Base-by-base conservation (phyloP, 2,797 vertebrate genomes). In the Scarus forsteni region DNA sequence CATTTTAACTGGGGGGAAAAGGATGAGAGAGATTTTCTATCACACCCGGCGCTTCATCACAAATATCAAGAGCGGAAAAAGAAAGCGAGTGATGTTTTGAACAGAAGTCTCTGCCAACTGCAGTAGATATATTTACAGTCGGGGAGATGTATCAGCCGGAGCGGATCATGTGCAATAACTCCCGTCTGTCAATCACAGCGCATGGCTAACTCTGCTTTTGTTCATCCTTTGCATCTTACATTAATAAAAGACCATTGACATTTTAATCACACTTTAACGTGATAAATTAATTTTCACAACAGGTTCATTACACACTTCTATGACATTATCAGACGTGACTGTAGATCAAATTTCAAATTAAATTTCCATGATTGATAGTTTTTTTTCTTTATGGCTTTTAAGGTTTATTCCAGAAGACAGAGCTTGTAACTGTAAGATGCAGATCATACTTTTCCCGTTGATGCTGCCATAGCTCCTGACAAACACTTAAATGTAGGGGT, bases 21-120 rank as follows among this genome's bases (percentile, higher is more conserved):
- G 74, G 88, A 89, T 88, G 84, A 90, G 85, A 90, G 83, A 88
- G 80, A 84, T 81, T 89, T 85, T 84, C 81, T 77, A 84, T 90
- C 86, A 73, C 84, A 87, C 89, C 75, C 81, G 62, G 60, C 4
- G 70, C 88, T 90, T 86, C 75, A 88, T 87, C 85, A 75, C 77
- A 78, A 80, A 85, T 84, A 92, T 86, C 81, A 88, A 86, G 79
- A 79, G 83, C 34, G 36, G 66, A 64, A 77, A 80, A 80, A 80
- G 74, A 75, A 83, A 77, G 73, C 55, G 8, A 80, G 74, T 55
- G 72, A 87, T 85, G 85, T 78, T 81, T 75, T 60, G 67, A 83
- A 80, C 83, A 75, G 76, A 71, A 12, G 62, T 68, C 15, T 61
- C 71, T 82, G 77, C 83, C 79, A 84, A 65, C 64, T 67, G 14